phyloP scores from a whole-genome alignment of 2,113 vertebrate genomes.

The Salvelinus sp. region DNA sequence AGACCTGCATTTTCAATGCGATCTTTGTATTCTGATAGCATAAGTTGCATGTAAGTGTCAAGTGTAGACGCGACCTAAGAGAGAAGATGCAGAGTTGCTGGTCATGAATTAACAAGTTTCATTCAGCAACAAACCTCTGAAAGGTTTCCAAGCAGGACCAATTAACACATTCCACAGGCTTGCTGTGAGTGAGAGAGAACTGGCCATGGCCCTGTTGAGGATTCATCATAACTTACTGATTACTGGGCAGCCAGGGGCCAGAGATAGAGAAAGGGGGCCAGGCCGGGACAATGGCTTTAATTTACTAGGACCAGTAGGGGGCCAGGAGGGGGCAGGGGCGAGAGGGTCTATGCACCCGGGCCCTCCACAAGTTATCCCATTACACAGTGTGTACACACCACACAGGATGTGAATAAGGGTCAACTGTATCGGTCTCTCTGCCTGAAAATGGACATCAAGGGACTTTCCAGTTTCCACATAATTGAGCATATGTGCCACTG shows the following conservation, averaged over 20 bases:
- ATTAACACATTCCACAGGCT: conserved; percentile 56
- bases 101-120: not conserved
- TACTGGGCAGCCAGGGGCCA: not conserved
- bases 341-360: not conserved
- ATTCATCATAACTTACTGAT: not conserved
- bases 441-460: not conserved
- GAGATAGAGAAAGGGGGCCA: not conserved
- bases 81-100: too few relatives aligned
- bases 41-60: too few relatives aligned
- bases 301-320: not conserved
- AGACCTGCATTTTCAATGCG: too few relatives aligned
- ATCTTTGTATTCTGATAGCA: too few relatives aligned
- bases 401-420: not conserved
- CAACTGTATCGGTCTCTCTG: not conserved
- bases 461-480: not conserved
- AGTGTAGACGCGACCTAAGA: too few relatives aligned
- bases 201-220: not conserved
- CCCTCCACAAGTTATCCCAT: not conserved
- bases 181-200: not conserved
- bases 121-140: not conserved
- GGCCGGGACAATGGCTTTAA: not conserved
- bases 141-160: conserved; percentile 7
- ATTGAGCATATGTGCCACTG: not conserved
- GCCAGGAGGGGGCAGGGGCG: not conserved
- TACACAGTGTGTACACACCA: not conserved